Percentiles rank a stretch among this genome's conserved stretches.
phyloP scores from a whole-genome alignment of 2,113 vertebrate genomes.

The Caracal caracal region DNA sequence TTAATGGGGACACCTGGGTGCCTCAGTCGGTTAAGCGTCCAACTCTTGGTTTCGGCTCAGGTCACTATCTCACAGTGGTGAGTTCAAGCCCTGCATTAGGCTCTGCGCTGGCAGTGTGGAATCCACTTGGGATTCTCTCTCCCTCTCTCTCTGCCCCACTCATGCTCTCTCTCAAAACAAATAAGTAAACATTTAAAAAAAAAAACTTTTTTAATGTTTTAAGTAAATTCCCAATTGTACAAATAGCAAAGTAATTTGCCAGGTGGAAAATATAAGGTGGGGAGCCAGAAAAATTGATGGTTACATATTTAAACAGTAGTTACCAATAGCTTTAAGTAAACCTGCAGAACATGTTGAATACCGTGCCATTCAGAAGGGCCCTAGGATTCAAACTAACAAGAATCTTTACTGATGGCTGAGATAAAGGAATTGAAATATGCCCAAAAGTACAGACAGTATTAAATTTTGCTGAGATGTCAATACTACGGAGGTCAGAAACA shows the following conservation, averaged over 20 bases:
- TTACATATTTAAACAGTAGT: neutral
- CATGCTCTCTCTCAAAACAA: too few relatives aligned
- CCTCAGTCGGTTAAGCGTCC: too few relatives aligned
- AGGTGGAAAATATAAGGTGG: neutral
- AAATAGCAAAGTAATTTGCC: neutral
- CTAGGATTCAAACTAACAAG: neutral
- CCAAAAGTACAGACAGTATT: neutral
- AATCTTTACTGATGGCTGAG: neutral
- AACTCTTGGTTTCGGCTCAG: too few relatives aligned
- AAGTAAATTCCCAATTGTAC: neutral
- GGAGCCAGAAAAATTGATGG: neutral
- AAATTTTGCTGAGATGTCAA: neutral
- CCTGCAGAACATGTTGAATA: neutral
- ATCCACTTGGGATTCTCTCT: too few relatives aligned
- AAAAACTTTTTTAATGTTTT: neutral
- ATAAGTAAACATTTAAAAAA: too few relatives aligned
- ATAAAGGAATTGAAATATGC: neutral
- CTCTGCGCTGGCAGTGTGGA: too few relatives aligned
- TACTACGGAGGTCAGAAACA: neutral
- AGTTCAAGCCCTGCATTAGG: too few relatives aligned
- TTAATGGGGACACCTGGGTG: too few relatives aligned
- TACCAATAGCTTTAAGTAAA: slow-evolving; percentile 13
- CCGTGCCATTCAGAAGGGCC: neutral
- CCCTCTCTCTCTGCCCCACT: too few relatives aligned
- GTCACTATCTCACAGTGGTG: too few relatives aligned